Percentiles rank a stretch among this genome's conserved stretches.
phyloP scores from a whole-genome alignment of 2,888 invertebrate species.

The Hofmannophila pseudospretella region DNA sequence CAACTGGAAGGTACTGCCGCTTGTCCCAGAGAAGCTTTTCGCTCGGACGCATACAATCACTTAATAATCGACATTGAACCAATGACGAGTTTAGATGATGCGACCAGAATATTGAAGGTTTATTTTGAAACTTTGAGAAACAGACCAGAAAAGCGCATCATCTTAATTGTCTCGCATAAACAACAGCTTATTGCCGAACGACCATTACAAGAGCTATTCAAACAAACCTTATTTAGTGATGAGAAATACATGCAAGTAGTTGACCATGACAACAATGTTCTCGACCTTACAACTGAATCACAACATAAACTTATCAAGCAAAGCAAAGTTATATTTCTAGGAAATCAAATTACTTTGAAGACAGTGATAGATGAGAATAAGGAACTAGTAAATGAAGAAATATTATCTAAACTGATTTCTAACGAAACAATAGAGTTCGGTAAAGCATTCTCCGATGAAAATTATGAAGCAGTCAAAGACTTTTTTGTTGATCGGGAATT shows the following conservation, averaged over 20 bases:
- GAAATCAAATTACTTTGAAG: background rate
- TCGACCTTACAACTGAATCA: background rate
- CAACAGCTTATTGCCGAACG: background rate
- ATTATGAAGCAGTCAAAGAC: background rate
- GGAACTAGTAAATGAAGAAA: background rate
- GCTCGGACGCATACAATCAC: background rate
- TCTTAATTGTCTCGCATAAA: background rate
- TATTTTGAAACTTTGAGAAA: too few relatives aligned
- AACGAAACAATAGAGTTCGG: background rate
- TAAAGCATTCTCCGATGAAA: background rate
- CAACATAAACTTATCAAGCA: background rate
- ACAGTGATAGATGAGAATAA: background rate
- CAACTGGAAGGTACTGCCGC: background rate
- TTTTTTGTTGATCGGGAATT: background rate
- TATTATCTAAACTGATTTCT: background rate
- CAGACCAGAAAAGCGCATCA: background rate
- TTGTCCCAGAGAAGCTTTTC: background rate
- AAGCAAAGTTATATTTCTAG: background rate
- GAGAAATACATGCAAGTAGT: background rate
- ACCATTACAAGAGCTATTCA: background rate
- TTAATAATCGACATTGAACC: background rate
- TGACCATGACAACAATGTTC: background rate
- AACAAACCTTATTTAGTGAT: background rate
- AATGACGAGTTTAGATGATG: background rate
- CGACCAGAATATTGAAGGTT: background rate